Conservation (phyloP, 2,888 invertebrate species). For the Thereva nobilitata region DNA sequence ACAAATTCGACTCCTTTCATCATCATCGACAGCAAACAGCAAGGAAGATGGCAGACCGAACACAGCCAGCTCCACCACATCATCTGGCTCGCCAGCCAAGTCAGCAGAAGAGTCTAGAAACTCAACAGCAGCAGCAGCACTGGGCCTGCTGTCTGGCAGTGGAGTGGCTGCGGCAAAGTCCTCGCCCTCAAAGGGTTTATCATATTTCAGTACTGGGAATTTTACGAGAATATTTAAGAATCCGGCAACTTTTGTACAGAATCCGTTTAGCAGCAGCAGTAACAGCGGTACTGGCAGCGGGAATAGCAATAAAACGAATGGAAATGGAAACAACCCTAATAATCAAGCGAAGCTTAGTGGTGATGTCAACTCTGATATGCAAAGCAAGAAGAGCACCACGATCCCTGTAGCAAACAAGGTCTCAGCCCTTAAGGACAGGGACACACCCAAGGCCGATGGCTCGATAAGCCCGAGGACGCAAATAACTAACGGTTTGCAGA, state of each 20-base stretch:
- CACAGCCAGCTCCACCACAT: neutral
- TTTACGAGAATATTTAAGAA: constrained; percentile 44
- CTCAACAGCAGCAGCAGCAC: constrained; percentile 7
- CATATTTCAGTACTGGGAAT: constrained; percentile 42
- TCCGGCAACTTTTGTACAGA: constrained; percentile 44
- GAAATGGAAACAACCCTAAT: constrained; percentile 14
- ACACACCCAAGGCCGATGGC: constrained; percentile 4
- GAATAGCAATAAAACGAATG: constrained; percentile 14
- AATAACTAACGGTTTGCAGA: neutral
- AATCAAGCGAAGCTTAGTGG: neutral
- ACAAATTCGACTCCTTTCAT: constrained; percentile 35
- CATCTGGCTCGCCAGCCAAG: constrained; percentile 10
- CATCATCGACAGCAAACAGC: constrained; percentile 14
- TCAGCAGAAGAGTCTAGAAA: constrained; percentile 14
- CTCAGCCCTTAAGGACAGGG: neutral
- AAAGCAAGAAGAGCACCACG: constrained; percentile 2
- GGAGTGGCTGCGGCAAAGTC: constrained; percentile 24
- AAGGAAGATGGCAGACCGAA: neutral
- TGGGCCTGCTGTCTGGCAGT: neutral
- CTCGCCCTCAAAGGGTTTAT: constrained; percentile 38
- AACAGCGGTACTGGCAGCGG: constrained; percentile 11
- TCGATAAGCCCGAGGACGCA: constrained; percentile 9
- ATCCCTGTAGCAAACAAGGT: constrained; percentile 17
- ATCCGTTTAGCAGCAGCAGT: constrained; percentile 37
- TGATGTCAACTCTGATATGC: constrained; percentile 13